Evolutionary conservation across 2,888 invertebrate genomes (phyloP), one percentile per base, ranked within the genome.

Genomic region (Tachina grossa): DNA sequence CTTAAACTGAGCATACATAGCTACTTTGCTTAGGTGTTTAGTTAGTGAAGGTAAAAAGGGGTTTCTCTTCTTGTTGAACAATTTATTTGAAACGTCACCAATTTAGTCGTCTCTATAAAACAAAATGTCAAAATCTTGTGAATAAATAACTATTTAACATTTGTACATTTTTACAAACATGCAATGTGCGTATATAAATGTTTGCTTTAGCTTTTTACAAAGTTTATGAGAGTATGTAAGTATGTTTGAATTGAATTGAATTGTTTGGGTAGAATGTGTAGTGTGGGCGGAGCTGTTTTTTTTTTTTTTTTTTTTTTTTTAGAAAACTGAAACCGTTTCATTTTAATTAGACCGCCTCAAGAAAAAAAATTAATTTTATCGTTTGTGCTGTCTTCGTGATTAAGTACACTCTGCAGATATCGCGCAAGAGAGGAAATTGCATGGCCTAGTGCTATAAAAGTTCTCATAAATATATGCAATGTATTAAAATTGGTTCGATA

Each of bases 101-200:
- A 72, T 74, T 57, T 57, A 74, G 71, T 77, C 39, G 66, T 61
- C 80, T 77, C 61, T 68, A 81, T 84, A 77, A 76, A 84, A 80
- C 65, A 84, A 80, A 76, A 71, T 84, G 79, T 84, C 75, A 79
- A 71, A 72, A 57, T 76, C 47, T 53, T 75, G 66, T 71, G n/a
- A 59, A n/a, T 72, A 59, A 71, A 39, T 72, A 76, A 68, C 45
- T 61, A n/a, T n/a, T n/a, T n/a, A 13, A 47, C 14, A 9, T 39
- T 14, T n/a, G 11, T 2, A 39, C 9, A 9, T 39, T 14, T 6
- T 1, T 51, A 51, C 51, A 19, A 0, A 4, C n/a, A 1, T n/a
- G 8, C 49, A 0, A n/a, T 14, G 31, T 31, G 31, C 31, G 31
- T 49, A 1, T 11, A 49, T 49, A 22, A 39, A 55, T 72, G 53